phyloP scores from a whole-genome alignment of 1,140 invertebrate genomes.

The Calephelis virginiensis region DNA sequence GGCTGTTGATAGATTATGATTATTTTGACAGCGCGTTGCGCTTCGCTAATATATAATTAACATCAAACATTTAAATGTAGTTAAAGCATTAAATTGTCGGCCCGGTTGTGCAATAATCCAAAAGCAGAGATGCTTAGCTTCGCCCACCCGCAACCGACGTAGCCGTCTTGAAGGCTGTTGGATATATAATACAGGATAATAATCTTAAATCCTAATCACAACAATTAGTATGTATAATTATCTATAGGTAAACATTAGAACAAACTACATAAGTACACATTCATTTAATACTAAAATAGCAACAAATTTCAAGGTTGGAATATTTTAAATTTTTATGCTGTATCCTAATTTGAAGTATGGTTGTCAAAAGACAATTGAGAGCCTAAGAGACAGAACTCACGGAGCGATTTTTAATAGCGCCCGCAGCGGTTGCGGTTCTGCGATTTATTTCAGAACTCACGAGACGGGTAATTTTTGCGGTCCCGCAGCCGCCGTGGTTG shows the following conservation, averaged over 20 bases:
- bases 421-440: no score
- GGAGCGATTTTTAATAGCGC: no score
- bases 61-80: conserved; percentile 72
- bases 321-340: conserved; percentile 1
- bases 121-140: conserved; percentile 24
- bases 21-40: conserved; percentile 31
- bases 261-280: conserved; percentile 29
- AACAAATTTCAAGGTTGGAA: conserved; percentile 5
- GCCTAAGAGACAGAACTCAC: no score
- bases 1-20: conserved; percentile 22
- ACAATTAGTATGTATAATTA: conserved; percentile 52
- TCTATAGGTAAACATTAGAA: conserved; percentile 42
- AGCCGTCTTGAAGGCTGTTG: conserved; percentile 73
- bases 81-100: conserved; percentile 73
- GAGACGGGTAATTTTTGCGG: no score
- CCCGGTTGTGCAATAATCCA: conserved; percentile 42
- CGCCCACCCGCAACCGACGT: conserved; percentile 47
- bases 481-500: no score
- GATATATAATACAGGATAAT: conserved; percentile 48
- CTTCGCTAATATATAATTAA: conserved; percentile 63
- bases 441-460: no score
- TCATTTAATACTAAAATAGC: conserved; percentile 21
- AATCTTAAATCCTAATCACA: conserved; percentile 62
- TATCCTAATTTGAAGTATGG: not conserved
- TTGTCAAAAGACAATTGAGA: not conserved